phyloP scores from a whole-genome alignment of 1,140 invertebrate genomes.

The Oryctes rhinoceros region DNA sequence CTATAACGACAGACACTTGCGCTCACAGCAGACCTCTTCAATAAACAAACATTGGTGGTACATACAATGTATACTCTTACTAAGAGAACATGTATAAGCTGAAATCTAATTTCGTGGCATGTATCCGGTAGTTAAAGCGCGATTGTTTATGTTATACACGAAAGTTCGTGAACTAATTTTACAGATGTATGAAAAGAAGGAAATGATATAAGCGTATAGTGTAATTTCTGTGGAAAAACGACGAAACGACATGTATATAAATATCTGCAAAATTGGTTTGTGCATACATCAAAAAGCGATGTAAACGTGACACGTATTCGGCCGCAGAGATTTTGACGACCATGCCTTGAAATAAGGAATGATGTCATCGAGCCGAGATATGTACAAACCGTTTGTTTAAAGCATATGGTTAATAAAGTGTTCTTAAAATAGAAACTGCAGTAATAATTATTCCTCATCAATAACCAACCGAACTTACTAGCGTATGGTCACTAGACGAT shows the following conservation, averaged over 20 bases:
- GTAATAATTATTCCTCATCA: constrained; percentile 25
- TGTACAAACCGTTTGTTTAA: constrained; percentile 36
- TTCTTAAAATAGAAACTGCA: constrained; percentile 31
- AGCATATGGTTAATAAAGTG: constrained; percentile 22
- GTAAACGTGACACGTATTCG: neutral
- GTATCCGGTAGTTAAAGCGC: neutral
- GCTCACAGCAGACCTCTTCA: neutral
- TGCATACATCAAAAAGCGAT: neutral
- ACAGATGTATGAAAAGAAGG: neutral
- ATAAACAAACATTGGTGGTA: constrained; percentile 17
- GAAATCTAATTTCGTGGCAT: constrained; percentile 21
- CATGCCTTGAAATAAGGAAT: constrained; percentile 24
- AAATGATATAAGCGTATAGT: neutral
- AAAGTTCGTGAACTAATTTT: constrained; percentile 24
- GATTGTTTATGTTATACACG: neutral
- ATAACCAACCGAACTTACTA: neutral
- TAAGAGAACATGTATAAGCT: neutral
- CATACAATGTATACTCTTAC: neutral
- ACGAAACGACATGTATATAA: neutral
- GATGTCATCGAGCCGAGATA: constrained; percentile 29
- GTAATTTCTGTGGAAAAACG: neutral
- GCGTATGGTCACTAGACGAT: neutral
- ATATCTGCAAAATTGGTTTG: neutral
- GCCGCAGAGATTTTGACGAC: constrained; percentile 18
- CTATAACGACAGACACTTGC: neutral